phyloP scores from a whole-genome alignment of 2,888 invertebrate genomes.

The Reticulitermes lucifugus region DNA sequence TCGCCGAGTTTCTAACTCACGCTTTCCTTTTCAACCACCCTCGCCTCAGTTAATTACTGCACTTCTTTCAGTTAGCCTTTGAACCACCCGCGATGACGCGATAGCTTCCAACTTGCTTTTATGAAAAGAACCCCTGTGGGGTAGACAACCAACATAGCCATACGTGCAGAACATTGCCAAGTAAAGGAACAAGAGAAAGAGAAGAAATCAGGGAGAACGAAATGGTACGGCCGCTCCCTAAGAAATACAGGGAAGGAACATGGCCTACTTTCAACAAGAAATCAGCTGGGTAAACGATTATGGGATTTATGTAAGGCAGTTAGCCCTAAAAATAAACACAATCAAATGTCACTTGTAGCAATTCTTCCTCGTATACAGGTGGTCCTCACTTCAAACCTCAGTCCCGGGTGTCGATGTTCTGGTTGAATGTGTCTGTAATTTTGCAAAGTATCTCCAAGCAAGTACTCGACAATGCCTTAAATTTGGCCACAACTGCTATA shows the following conservation, averaged over 20 bases:
- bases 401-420: no score
- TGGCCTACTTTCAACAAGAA: no score
- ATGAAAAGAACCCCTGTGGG: slow-evolving; percentile 45
- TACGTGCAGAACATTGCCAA: slow-evolving; percentile 36
- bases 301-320: no score
- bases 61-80: slow-evolving; percentile 43
- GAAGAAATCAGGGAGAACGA: background rate
- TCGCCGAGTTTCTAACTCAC: background rate
- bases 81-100: slow-evolving; percentile 43
- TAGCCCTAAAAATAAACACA: no score
- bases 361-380: no score
- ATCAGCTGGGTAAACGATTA: no score
- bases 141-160: slow-evolving; percentile 32
- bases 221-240: background rate
- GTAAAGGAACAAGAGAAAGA: background rate
- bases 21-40: slow-evolving; percentile 2
- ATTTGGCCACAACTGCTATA: no score
- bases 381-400: no score
- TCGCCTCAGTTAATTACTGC: slow-evolving; percentile 44
- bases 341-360: no score
- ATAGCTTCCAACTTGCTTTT: slow-evolving; percentile 41
- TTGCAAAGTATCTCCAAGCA: no score
- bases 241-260: background rate
- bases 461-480: no score
- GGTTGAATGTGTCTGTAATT: no score